phyloP scores from a whole-genome alignment of 1,140 invertebrate species.

The Megalopta genalis region DNA sequence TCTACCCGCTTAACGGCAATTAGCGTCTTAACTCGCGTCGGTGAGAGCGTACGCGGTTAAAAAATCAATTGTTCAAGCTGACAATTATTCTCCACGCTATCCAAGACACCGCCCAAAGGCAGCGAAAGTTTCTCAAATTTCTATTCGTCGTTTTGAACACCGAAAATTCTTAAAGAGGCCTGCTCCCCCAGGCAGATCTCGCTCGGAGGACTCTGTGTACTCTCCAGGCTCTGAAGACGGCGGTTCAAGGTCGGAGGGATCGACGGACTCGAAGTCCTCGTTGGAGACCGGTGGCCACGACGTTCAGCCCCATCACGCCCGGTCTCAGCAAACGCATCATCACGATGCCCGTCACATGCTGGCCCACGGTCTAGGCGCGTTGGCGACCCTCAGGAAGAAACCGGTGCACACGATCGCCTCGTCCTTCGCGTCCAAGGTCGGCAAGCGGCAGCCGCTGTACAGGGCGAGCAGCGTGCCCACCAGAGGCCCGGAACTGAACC shows the following conservation, averaged over 20 bases:
- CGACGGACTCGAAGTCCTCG: constrained; percentile 76
- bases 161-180: too few relatives aligned
- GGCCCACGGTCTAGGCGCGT: constrained; percentile 75
- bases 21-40: too few relatives aligned
- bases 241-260: constrained; percentile 74
- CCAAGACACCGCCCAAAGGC: too few relatives aligned
- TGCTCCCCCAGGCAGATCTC: constrained; percentile 71
- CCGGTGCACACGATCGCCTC: constrained; percentile 67
- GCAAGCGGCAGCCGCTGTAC: constrained; percentile 78
- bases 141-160: too few relatives aligned
- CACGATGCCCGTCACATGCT: constrained; percentile 73
- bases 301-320: constrained; percentile 61
- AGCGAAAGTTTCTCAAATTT: too few relatives aligned
- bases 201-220: constrained; percentile 91
- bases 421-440: constrained; percentile 59
- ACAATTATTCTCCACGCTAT: too few relatives aligned
- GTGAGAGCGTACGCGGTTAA: too few relatives aligned
- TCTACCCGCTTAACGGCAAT: too few relatives aligned
- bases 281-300: constrained; percentile 69
- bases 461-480: constrained; percentile 84
- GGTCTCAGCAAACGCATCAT: constrained; percentile 57
- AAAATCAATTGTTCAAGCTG: too few relatives aligned
- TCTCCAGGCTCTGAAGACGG: constrained; percentile 76
- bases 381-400: constrained; percentile 87
- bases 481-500: constrained; percentile 77